Evolutionary conservation across 2,113 vertebrate species (phyloP).

Genomic region (Larimichthys crocea): DNA sequence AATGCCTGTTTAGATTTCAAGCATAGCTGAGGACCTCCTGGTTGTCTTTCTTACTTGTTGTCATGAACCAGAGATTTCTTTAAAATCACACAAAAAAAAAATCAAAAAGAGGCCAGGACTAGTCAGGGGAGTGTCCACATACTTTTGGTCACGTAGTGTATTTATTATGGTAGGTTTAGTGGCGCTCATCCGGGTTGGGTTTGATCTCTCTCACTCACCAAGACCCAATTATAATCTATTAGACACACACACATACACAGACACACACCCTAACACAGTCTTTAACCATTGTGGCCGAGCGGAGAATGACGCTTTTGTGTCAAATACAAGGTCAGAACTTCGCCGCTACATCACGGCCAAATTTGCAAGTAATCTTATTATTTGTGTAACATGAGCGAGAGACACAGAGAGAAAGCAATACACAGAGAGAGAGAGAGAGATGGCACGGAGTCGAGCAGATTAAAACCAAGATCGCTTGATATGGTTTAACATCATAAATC

Average conservation of each 20-base stretch:
- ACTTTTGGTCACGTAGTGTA: not conserved
- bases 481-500: slow-evolving; percentile 38
- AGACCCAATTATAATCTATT: slow-evolving; percentile 35
- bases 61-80: too few relatives aligned
- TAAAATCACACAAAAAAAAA: not conserved
- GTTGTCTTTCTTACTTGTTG: not conserved
- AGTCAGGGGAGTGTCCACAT: not conserved
- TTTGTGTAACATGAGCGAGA: slow-evolving; percentile 16
- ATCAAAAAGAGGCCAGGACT: too few relatives aligned
- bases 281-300: slow-evolving; percentile 2
- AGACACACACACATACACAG: slow-evolving; percentile 14
- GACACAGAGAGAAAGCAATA: too few relatives aligned
- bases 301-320: slow-evolving; percentile 33
- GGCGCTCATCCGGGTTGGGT: slow-evolving; percentile 31
- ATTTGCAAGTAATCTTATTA: slow-evolving; percentile 29
- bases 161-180: slow-evolving; percentile 5
- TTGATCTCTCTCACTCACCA: slow-evolving; percentile 51
- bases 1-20: not conserved
- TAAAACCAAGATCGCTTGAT: slow-evolving; percentile 71
- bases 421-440: not conserved
- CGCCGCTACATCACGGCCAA: slow-evolving; percentile 7
- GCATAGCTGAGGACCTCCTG: not conserved
- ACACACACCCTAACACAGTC: not conserved
- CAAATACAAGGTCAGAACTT: slow-evolving; percentile 41
- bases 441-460: slow-evolving; percentile 59